Evolutionary conservation across 2,113 vertebrate species (phyloP), one percentile per base, ranked within the genome.

Genomic region (Serilophus lunatus): DNA sequence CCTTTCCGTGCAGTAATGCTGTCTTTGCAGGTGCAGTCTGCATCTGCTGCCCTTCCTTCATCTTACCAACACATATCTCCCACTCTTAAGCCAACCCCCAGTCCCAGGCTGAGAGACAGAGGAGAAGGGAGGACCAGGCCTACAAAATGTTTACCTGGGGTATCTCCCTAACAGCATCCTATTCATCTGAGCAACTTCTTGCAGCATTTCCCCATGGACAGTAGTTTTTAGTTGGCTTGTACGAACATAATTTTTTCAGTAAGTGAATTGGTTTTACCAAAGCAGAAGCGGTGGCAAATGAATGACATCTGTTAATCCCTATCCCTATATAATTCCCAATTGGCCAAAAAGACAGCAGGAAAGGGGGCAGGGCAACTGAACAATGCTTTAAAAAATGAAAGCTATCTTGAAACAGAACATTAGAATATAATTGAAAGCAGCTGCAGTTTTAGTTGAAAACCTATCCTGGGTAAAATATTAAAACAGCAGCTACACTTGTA

Each of bases 341-440:
- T 35, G 54, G 36, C 82, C 71, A 78, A 59, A 91, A 95, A 92
- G 61, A 31, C 53, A 86, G 60, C 8, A 50, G 60, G 35, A 29
- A 77, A 88, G 28, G 31, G 50, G 66, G 49, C 53, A 92, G 36
- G 19, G 42, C 70, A 88, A 66, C 29, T 22, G 24, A 88, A 16
- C 2, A 14, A 65, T 69, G 51, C 40, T 60, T 75, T 9, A 6
- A 70, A 88, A 88, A 92, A 89, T 84, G 25, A 84, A 88, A 95
- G 56, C 44, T 54, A 15, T 91, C 90, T 86, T 70, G 56, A 92
- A 88, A 77, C 8, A 81, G 54, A 95, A 78, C 50, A 88, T 81
- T 70, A 77, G 25, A 75, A 7, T n/a, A 9, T 68, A 94, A 95
- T 63, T 88, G 74, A 89, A 96, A 92, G 51, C 72, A 89, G 69